Base-by-base conservation (phyloP, 2,797 vertebrate genomes). In the Cossypha heuglini region DNA sequence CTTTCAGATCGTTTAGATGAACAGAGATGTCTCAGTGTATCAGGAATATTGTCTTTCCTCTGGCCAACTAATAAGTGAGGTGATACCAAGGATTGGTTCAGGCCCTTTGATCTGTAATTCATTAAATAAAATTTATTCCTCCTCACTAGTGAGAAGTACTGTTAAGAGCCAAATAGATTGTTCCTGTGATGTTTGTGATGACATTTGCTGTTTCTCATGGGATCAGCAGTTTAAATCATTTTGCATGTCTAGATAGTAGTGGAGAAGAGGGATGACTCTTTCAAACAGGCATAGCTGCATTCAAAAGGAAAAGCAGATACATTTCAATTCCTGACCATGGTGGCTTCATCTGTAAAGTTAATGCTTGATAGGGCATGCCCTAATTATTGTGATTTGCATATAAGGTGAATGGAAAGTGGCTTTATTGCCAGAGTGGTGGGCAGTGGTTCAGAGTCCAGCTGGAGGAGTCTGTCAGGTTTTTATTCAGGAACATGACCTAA, bases 41-140 rank as follows among this genome's bases (percentile, higher is more conserved):
- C 37, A 86, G 72, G 51, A 86, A 55, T 75, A 81, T 52, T 81
- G 49, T 52, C 72, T 89, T 93, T 83, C 43, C 33, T 86, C 73
- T 1, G 0, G 46, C 61, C 87, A 86, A 93, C 45, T 68, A 87
- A 10, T 78, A 93, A 64, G 42, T 14, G 73, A 81, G 62, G 16
- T 62, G 58, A 86, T 66, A 91, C 16, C 46, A 58, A 86, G n/a
- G 54, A 37, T 57, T 14, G 3, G 57, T 78, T 90, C 61, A 62
- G 42, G 61, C 22, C 35, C 81, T 92, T 89, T 96, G 84, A 80
- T 90, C 88, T 85, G 24, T 77, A 91, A 86, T 66, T 64, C 68
- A 62, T 91, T 91, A 82, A 72, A 87, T 68, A 89, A 52, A 40
- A 86, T 91, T 46, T 83, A 83, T 88, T 84, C 43, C 45, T 82